Evolutionary conservation across 2,113 vertebrate genomes (phyloP).

Genomic region (Cryptomyrus ogoouensis): DNA sequence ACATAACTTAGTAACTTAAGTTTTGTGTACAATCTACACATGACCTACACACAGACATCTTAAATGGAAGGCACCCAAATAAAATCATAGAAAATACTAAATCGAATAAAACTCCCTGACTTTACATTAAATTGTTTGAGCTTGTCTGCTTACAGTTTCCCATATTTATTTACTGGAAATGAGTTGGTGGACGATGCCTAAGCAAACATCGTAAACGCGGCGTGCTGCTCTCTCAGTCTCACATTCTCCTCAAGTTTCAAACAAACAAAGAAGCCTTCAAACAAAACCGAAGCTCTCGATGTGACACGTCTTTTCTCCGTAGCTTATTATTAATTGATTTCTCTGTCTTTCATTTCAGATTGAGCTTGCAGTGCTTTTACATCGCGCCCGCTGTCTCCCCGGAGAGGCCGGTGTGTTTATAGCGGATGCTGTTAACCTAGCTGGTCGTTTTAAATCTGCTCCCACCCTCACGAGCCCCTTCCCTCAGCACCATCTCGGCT

Average conservation of each 20-base stretch:
- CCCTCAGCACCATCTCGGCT: not conserved
- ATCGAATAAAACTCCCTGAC: not conserved
- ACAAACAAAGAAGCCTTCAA: not conserved
- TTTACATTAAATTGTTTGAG: not conserved
- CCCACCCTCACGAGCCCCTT: not conserved
- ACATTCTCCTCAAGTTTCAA: not conserved
- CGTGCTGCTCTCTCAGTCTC: not conserved
- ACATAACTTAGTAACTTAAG: not conserved
- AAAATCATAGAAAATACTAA: not conserved
- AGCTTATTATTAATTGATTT: constrained; percentile 5
- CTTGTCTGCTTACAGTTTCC: not conserved
- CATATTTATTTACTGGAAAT: not conserved
- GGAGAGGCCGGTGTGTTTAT: not conserved
- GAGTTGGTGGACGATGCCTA: not conserved
- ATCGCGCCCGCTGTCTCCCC: not conserved
- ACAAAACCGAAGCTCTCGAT: not conserved
- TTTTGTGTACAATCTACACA: not conserved
- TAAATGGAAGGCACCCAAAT: not conserved
- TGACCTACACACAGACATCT: not conserved
- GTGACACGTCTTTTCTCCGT: not conserved
- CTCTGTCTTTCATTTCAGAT: not conserved
- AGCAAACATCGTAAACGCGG: not conserved
- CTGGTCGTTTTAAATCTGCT: not conserved
- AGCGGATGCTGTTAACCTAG: not conserved
- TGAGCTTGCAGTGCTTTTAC: not conserved